Conservation (phyloP, 2,888 invertebrate genomes). For the Diarsia mendica region DNA sequence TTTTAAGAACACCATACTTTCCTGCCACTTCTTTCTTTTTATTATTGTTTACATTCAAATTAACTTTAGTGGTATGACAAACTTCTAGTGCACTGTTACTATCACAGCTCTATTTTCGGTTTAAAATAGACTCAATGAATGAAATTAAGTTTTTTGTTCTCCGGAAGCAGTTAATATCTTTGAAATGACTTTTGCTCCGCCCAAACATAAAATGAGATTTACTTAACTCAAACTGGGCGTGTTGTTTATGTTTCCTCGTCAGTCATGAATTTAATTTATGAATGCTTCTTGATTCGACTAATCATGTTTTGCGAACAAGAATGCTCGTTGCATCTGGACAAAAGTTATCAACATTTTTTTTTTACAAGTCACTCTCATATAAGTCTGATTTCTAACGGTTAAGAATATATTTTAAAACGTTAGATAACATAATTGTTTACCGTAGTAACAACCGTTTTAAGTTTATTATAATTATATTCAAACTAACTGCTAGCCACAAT, state of each 20-base stretch:
- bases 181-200: constrained; percentile 7
- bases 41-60: neutral
- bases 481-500: constrained; percentile 1
- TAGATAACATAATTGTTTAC: neutral
- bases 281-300: neutral
- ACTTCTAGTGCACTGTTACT: neutral
- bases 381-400: neutral
- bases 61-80: neutral
- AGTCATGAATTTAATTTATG: neutral
- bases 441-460: constrained; percentile 4
- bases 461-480: constrained; percentile 4
- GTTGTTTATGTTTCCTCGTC: neutral
- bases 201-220: constrained; percentile 6
- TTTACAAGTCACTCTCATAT: neutral
- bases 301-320: neutral
- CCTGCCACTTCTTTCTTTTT: neutral
- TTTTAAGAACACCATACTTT: neutral
- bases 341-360: neutral
- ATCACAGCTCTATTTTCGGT: neutral
- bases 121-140: constrained; percentile 9
- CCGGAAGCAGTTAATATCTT: constrained; percentile 7
- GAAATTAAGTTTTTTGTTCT: constrained; percentile 11
- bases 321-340: neutral
- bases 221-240: neutral
- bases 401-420: neutral